Evolutionary conservation across 2,797 vertebrate species (phyloP), one percentile per base, ranked within the genome.

Genomic region (Macropodus opercularis): DNA sequence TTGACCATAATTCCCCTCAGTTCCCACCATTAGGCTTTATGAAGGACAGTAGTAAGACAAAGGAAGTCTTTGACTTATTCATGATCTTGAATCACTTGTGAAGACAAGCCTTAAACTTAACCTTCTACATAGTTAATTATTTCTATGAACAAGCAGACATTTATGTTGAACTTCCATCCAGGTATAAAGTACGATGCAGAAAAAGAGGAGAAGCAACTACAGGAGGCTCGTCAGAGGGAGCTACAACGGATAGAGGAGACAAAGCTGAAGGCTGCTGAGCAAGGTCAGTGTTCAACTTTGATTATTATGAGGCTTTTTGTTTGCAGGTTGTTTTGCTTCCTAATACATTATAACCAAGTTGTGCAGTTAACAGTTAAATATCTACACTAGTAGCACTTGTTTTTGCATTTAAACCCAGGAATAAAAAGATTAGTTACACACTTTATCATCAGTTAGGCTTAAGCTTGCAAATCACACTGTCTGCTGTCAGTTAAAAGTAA

Each of bases 171-270:
- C 12, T 8, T 11, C 62, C 61, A 51, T 87, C 7, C 81, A 99
- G 98, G 94, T 88, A 96, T 99, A 90, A 94, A 94, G 83, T 99
- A 99, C 49, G 96, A 99, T 89, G 91, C 94, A 32, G 90, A 95
- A 72, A 99, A 99, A 81, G 98, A 99, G 88, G 95, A 95, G 74
- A 95, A 90, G 39, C 96, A 99, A 51, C 87, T 94, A 2, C 89
- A 96, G 68, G 98, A 99, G 87, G 88, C 94, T 80, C 95, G 95
- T 46, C 95, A 98, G 77, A 93, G 92, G 32, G 96, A 99, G 83
- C 87, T 99, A 51, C 94, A 95, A 85, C 92, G 96, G 72, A 99
- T 99, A 82, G 98, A 99, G 79, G 95, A 98, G 72, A 95, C 97
- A 69, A 98, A 98, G 74, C 94, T 92, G 61, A 98, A 96, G 90